These are phyloP conservation scores for Porites lobata DNA, from an alignment of 92 coral and sea anemone species.

Conservation along the genomic window DNA sequence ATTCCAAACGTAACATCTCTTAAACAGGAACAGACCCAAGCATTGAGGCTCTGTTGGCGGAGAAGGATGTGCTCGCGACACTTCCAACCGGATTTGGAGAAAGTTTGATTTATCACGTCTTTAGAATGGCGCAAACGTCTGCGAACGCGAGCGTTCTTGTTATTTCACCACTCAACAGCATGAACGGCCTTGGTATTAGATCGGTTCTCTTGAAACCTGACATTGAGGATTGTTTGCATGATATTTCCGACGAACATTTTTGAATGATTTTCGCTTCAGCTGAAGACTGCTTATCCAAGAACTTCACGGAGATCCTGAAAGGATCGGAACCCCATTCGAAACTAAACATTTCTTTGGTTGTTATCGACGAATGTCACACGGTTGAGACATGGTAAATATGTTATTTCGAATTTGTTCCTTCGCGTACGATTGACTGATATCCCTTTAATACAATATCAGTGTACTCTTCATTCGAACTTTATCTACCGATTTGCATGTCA, in stretches of 20 bases:
- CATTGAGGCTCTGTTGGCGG: neutral
- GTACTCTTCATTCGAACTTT: too few relatives aligned
- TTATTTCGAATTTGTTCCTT: too few relatives aligned
- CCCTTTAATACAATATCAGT: too few relatives aligned
- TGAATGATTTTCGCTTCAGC: neutral
- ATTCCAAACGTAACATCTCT: neutral
- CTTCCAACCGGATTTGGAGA: too few relatives aligned
- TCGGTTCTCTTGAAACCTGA: neutral
- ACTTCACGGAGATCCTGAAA: neutral
- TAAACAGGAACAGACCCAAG: neutral
- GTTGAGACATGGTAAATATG: neutral
- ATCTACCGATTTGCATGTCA: too few relatives aligned
- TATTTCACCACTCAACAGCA: too few relatives aligned
- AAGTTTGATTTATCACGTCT: neutral
- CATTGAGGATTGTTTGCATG: neutral
- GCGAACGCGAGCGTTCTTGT: neutral
- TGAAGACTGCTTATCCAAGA: neutral
- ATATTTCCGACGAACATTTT: neutral
- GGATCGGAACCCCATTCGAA: neutral
- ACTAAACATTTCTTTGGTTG: neutral
- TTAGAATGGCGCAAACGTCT: neutral
- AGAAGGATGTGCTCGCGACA: neutral
- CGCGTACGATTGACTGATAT: too few relatives aligned
- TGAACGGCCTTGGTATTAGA: neutral
- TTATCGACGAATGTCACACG: neutral